These are phyloP conservation scores for Columba livia DNA, from an alignment of 2,113 vertebrate genomes.

Conservation along the genomic window DNA sequence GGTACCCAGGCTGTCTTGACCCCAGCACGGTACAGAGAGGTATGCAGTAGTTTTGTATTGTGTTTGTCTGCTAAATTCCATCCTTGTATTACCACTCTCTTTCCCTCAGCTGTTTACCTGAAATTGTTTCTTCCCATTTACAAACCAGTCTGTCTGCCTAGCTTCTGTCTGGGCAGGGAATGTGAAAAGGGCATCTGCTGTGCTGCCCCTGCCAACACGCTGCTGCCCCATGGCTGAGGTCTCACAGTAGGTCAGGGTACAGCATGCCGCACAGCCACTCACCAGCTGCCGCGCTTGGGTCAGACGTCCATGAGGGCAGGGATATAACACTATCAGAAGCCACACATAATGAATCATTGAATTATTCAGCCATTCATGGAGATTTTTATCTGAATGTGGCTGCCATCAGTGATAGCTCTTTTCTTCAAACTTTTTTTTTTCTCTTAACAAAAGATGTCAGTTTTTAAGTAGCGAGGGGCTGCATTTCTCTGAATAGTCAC, in stretches of 20 bases:
- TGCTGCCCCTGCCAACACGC: neutral
- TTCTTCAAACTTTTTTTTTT: neutral
- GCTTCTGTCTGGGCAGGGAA: neutral
- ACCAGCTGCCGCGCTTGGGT: rapidly evolving
- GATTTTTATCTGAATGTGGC: neutral
- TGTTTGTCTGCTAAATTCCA: neutral
- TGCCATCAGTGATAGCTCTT: neutral
- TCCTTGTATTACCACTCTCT: neutral
- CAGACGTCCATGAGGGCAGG: neutral
- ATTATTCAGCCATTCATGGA: neutral
- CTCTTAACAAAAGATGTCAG: neutral
- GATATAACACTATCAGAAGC: neutral
- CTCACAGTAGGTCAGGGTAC: neutral
- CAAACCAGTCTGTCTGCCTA: neutral
- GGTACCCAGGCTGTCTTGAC: neutral
- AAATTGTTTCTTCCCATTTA: neutral
- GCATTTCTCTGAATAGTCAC: neutral
- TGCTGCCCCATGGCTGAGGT: neutral
- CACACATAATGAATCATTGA: neutral
- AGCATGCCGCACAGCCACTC: neutral
- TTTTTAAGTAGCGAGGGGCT: neutral
- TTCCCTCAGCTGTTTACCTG: neutral
- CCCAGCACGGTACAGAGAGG: neutral
- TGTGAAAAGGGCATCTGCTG: neutral
- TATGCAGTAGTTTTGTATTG: neutral